Base-by-base conservation (phyloP, 2,113 vertebrate species). In the Taxidea taxus region DNA sequence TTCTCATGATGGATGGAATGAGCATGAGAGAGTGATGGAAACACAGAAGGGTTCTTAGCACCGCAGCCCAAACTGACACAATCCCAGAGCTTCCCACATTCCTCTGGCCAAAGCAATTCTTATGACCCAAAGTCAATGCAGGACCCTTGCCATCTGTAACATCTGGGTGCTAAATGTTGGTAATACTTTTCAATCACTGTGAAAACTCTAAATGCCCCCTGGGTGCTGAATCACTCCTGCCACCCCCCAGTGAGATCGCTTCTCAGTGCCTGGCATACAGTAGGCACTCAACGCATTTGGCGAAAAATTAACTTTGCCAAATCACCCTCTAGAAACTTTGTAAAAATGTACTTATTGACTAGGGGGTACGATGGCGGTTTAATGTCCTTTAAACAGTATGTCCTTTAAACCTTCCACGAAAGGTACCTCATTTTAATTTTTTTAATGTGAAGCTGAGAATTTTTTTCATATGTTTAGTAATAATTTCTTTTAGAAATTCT, bases 401-500 rank as follows among this genome's bases (percentile, higher is more conserved):
- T n/a, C n/a, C n/a, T n/a, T n/a, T n/a, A n/a, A n/a, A n/a, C n/a
- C 56, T 94, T 44, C 11, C 11, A 44, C 34, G n/a, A 87, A 80
- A 60, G 7, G 34, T 51, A 39, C 14, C 25, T 68, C 64, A 80
- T 66, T 96, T 80, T 89, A 82, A 89, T 16, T 90, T 94, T 94
- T 91, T 87, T 54, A 56, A 62, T 37, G 10, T 62, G 42, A 91
- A 7, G 27, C 47, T 78, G 62, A 74, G 39, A 66, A 75, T 42
- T 89, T 51, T 70, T 94, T 83, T 62, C 39, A 47, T 80, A n/a
- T 7, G 18, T 37, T 86, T 77, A 47, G 78, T 92, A 60, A 83
- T 29, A 72, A 42, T 94, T 96, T 96, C 90, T 90, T 91, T 54
- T 37, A 94, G 66, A 25, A 94, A 74, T 94, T 95, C 64, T 96